Conservation (phyloP, 1,140 invertebrate species). For the Lamellibrachia luymesi region DNA sequence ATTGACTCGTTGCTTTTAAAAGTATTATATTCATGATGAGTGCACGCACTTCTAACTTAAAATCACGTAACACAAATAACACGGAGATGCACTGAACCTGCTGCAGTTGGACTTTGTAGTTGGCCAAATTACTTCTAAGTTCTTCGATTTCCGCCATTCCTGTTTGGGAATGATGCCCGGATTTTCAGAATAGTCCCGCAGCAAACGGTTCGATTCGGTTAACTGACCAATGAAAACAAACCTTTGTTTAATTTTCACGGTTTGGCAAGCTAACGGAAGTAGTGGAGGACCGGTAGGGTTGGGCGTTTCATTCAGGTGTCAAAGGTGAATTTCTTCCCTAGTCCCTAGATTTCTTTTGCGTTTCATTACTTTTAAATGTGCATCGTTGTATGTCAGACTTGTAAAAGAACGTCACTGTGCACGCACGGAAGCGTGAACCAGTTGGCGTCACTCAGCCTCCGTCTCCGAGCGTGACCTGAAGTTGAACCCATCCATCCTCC, state of each 20-base stretch:
- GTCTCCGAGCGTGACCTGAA: background rate
- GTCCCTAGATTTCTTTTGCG: background rate
- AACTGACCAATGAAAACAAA: background rate
- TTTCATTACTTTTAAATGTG: background rate
- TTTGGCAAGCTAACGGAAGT: background rate
- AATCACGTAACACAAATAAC: constrained; percentile 14
- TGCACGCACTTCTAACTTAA: background rate
- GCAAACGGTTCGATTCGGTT: background rate
- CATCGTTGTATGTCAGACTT: background rate
- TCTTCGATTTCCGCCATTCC: constrained; percentile 16
- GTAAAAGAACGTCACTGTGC: background rate
- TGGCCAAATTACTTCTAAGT: background rate
- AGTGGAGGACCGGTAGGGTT: background rate
- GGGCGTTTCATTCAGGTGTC: background rate
- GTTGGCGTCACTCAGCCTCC: background rate
- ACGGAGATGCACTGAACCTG: background rate
- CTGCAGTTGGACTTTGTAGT: constrained; percentile 13
- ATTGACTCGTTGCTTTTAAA: background rate
- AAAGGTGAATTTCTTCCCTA: background rate
- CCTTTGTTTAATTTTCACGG: background rate
- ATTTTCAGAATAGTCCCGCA: background rate
- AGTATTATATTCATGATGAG: background rate
- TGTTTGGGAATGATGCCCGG: constrained; percentile 7
- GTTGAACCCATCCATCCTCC: background rate
- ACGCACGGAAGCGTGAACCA: background rate